These are phyloP conservation scores for Phrynocephalus guinanensis DNA, from an alignment of 2,797 vertebrate species.

Conservation along the genomic window DNA sequence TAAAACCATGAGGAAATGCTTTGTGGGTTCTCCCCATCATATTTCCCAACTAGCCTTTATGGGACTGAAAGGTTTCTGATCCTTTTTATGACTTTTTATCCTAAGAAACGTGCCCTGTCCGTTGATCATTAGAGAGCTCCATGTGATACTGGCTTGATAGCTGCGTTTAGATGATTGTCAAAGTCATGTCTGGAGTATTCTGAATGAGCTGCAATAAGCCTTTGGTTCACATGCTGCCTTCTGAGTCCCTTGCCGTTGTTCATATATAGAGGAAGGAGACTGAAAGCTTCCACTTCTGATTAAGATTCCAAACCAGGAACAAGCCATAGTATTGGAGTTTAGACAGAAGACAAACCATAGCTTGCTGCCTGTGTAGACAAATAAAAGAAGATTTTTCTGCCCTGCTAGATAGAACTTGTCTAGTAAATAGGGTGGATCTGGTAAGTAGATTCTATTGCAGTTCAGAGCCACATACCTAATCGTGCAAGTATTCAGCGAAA, in stretches of 20 bases:
- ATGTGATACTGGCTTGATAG: neutral
- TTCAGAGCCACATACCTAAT: neutral
- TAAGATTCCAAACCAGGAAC: neutral
- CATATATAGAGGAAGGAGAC: neutral
- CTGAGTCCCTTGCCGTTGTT: neutral
- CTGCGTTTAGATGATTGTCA: neutral
- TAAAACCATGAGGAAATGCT: constrained; percentile 54
- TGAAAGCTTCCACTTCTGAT: neutral
- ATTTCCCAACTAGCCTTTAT: constrained; percentile 1
- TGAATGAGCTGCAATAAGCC: neutral
- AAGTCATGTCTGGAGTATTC: neutral
- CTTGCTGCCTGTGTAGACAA: neutral
- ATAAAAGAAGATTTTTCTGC: neutral
- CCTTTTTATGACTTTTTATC: neutral
- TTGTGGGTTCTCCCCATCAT: neutral
- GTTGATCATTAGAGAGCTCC: neutral
- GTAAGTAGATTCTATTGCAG: neutral
- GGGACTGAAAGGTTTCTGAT: neutral
- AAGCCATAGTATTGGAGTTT: neutral
- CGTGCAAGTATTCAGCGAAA: neutral
- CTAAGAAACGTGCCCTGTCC: neutral
- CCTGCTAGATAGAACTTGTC: neutral
- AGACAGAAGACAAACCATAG: neutral
- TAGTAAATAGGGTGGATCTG: neutral
- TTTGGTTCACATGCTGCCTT: neutral